phyloP scores from a whole-genome alignment of 2,888 invertebrate genomes.

The Dolichomitus sp. region DNA sequence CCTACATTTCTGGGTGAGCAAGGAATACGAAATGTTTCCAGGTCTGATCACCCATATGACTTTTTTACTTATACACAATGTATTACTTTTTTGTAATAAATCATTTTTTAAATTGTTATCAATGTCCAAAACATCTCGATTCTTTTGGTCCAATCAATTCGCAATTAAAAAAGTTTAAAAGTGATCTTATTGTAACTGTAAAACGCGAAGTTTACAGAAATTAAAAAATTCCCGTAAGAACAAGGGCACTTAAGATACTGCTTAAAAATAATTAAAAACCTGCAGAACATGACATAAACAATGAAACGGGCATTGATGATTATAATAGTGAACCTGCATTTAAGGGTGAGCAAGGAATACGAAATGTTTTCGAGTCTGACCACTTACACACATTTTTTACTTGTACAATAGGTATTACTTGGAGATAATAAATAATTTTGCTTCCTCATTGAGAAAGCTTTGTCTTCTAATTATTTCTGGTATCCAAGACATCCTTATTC shows the following conservation, averaged over 20 bases:
- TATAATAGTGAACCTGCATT: conserved; percentile 21
- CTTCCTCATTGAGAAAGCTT: too few relatives aligned
- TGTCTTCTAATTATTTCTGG: too few relatives aligned
- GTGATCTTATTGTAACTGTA: background rate
- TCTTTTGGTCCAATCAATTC: background rate
- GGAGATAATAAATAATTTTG: too few relatives aligned
- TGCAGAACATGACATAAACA: conserved; percentile 38
- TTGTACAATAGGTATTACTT: background rate
- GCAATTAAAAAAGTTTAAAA: background rate
- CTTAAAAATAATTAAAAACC: conserved; percentile 37
- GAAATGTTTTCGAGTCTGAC: conserved; percentile 44
- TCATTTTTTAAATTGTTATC: too few relatives aligned
- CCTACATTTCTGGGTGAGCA: too few relatives aligned
- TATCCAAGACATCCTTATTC: too few relatives aligned
- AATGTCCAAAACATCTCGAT: too few relatives aligned
- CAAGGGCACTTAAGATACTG: conserved; percentile 22
- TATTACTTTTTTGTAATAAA: too few relatives aligned
- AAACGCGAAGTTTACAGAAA: too few relatives aligned
- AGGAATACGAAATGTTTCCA: too few relatives aligned
- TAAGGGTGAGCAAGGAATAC: conserved; percentile 24
- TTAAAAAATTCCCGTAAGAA: conserved; percentile 32
- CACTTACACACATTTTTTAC: conserved; percentile 23
- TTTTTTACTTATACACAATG: conserved; percentile 18
- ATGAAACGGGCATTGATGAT: conserved; percentile 51
- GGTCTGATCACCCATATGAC: conserved; percentile 31